Evolutionary conservation across 2,113 vertebrate genomes (phyloP), one percentile per base, ranked within the genome.

Genomic region (Hemiprocne comata): DNA sequence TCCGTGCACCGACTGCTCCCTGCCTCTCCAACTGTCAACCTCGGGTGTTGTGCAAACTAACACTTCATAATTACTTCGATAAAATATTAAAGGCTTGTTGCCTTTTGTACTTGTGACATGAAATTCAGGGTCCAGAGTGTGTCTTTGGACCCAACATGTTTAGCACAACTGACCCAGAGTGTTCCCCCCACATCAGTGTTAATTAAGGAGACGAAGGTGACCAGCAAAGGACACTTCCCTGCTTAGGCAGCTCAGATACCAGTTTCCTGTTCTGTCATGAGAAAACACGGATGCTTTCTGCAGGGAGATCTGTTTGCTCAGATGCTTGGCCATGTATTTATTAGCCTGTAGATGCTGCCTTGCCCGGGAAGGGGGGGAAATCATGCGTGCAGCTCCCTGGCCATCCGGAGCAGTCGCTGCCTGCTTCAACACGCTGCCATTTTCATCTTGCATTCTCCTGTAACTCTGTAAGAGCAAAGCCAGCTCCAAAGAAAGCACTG

Each of bases 401-500:
- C 73, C n/a, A 1, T 2, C 55, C 53, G 1, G 2, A 23, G 85
- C 90, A 31, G 57, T 31, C 46, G 0, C 48, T 94, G 82, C 93
- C 85, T 97, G 95, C 94, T 92, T 13, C 82, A 14, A 94, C 93
- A 95, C 1, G 93, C 85, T 38, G 6, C 58, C 91, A 2, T 18
- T n/a, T 55, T 74, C 76, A 3, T 11, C 10, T 4, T 9, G 25
- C 96, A 92, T 96, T 94, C 90, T 91, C 90, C 80, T 20, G 88
- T 8, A 71, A 1, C 76, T 90, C 90, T 6, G 93, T 96, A 64
- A 93, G 72, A 21, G 79, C 83, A 75, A 31, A 62, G 65, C 60
- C 86, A 33, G 61, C 89, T 95, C 94, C 95, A 96, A 95, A 90
- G 88, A 92, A 97, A 95, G 93, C 92, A 92, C 29, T 16, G 60